phyloP scores from a whole-genome alignment of 1,140 invertebrate genomes.

The Agraylea sexmaculata region DNA sequence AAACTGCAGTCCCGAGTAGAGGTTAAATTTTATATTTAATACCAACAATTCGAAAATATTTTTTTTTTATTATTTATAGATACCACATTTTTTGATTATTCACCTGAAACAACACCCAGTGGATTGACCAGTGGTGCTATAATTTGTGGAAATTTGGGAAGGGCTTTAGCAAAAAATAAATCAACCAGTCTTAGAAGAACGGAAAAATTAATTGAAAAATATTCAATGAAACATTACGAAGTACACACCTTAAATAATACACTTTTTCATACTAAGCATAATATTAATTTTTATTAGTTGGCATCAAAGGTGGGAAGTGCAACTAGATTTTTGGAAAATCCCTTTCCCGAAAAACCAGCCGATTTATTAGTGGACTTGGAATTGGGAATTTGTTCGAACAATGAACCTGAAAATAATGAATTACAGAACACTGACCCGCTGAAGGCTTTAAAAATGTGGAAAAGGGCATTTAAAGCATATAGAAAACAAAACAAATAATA shows the following conservation, averaged over 20 bases:
- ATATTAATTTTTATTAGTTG: background rate
- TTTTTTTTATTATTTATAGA: background rate
- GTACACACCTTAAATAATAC: background rate
- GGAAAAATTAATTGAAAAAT: background rate
- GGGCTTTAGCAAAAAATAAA: constrained; percentile 14
- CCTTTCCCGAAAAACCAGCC: constrained; percentile 15
- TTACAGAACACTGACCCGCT: constrained; percentile 10
- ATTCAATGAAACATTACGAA: background rate
- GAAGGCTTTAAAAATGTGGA: constrained; percentile 16
- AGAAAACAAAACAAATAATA: constrained; percentile 13
- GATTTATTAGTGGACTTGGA: constrained; percentile 18
- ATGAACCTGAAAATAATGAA: background rate
- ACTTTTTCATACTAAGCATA: background rate
- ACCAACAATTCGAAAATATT: background rate
- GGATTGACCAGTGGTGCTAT: constrained; percentile 16
- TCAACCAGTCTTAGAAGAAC: background rate
- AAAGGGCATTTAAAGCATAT: constrained; percentile 19
- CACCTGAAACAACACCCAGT: constrained; percentile 12
- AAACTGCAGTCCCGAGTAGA: constrained; percentile 2
- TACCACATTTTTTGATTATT: background rate
- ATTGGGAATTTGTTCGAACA: constrained; percentile 14
- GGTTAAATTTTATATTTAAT: constrained; percentile 4
- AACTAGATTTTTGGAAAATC: constrained; percentile 13
- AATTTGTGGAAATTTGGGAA: constrained; percentile 18
- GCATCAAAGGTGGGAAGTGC: constrained; percentile 7